phyloP scores from a whole-genome alignment of 1,140 invertebrate species.

The Calephelis nemesis region DNA sequence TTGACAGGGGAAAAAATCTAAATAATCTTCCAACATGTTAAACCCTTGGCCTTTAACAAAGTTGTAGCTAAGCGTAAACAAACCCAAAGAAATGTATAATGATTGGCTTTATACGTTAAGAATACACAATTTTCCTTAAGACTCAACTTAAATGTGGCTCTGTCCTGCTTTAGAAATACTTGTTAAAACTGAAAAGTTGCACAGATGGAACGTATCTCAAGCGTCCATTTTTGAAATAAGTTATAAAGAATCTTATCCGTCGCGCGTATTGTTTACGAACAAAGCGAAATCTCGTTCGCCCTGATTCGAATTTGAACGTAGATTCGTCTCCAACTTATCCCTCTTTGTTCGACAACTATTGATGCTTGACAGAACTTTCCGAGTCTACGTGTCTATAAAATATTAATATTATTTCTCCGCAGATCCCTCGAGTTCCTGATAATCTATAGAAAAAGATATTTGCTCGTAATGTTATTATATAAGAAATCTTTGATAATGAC shows the following conservation, averaged over 20 bases:
- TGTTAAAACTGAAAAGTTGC: slow-evolving; percentile 13
- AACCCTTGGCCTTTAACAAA: too few relatives aligned
- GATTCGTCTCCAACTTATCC: slow-evolving; percentile 56
- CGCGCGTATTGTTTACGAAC: slow-evolving; percentile 63
- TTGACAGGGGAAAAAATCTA: too few relatives aligned
- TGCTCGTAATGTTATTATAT: not conserved
- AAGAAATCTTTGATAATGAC: too few relatives aligned
- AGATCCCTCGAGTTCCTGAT: slow-evolving; percentile 6
- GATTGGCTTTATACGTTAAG: too few relatives aligned
- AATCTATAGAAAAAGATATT: slow-evolving; percentile 9
- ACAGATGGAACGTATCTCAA: slow-evolving; percentile 4
- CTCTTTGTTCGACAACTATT: slow-evolving; percentile 64
- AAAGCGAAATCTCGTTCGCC: slow-evolving; percentile 58
- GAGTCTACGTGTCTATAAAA: slow-evolving; percentile 36
- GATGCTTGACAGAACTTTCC: slow-evolving; percentile 58
- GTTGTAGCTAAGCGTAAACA: too few relatives aligned
- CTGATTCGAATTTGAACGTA: slow-evolving; percentile 44
- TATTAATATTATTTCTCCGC: slow-evolving; percentile 22
- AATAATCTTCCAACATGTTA: too few relatives aligned
- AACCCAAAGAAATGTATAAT: too few relatives aligned
- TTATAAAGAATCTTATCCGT: slow-evolving; percentile 52
- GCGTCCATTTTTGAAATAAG: slow-evolving; percentile 53
- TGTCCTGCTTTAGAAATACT: slow-evolving; percentile 5
- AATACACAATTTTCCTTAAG: too few relatives aligned
- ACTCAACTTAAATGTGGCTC: not conserved